These are phyloP conservation scores for Nephotettix cincticeps DNA, from an alignment of 1,140 invertebrate genomes.

Conservation along the genomic window DNA sequence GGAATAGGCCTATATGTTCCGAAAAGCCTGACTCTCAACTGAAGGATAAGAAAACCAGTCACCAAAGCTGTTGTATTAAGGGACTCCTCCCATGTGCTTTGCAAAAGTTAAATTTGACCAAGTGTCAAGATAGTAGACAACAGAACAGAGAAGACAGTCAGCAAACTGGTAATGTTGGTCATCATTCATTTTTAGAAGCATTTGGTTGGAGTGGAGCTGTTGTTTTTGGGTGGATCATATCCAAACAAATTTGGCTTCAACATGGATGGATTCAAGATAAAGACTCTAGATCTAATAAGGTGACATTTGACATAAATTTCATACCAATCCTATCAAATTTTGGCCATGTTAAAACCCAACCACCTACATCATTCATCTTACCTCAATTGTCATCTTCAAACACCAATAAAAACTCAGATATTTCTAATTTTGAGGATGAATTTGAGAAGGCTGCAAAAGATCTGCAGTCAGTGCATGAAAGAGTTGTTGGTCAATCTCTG, in stretches of 20 bases:
- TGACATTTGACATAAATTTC: neutral
- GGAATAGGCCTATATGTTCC: too few relatives aligned
- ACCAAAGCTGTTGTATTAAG: too few relatives aligned
- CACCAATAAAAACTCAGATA: neutral
- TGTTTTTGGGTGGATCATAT: constrained; percentile 9
- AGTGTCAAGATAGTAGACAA: too few relatives aligned
- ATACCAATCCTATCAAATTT: neutral
- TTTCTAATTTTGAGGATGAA: neutral
- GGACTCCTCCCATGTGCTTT: too few relatives aligned
- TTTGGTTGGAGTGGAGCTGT: constrained; percentile 15
- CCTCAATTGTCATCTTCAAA: neutral
- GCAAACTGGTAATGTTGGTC: neutral
- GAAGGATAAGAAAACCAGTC: too few relatives aligned
- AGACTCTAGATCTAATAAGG: neutral
- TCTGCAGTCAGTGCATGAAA: constrained; percentile 32
- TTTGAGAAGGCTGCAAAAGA: constrained; percentile 36
- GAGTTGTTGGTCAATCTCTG: constrained; percentile 47
- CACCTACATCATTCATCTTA: constrained; percentile 1
- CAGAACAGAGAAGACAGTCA: neutral
- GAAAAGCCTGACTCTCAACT: too few relatives aligned
- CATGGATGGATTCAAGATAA: neutral
- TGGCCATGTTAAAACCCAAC: neutral
- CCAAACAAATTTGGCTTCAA: constrained; percentile 4
- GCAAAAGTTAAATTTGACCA: too few relatives aligned
- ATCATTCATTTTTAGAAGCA: constrained; percentile 10